These are phyloP conservation scores for Drosophila subobscura DNA, from an alignment of 1,140 invertebrate species.

Conservation along the genomic window DNA sequence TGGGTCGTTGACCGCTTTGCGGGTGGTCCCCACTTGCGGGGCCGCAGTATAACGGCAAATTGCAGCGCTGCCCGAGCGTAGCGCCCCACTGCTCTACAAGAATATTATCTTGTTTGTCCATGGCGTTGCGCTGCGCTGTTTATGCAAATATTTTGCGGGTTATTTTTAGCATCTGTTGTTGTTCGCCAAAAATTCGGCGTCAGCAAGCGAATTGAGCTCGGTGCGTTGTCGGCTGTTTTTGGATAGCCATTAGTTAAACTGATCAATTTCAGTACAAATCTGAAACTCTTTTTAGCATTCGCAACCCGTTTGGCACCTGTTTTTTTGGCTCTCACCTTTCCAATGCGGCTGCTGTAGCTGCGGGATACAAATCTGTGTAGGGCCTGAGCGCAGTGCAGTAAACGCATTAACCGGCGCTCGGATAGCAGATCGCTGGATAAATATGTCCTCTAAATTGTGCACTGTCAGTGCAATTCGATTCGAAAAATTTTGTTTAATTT, in stretches of 20 bases:
- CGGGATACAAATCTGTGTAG: slow-evolving; percentile 38
- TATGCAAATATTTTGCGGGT: slow-evolving; percentile 52
- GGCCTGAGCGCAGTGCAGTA: slow-evolving; percentile 31
- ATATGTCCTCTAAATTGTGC: too few relatives aligned
- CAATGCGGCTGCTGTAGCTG: slow-evolving; percentile 27
- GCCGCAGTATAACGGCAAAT: not conserved
- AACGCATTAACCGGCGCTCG: slow-evolving; percentile 46
- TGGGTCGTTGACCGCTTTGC: slow-evolving; percentile 46
- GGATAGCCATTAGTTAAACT: too few relatives aligned
- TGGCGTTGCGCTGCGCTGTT: slow-evolving; percentile 15
- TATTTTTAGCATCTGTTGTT: slow-evolving; percentile 63
- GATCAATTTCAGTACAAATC: not conserved
- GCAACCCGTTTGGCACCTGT: not conserved
- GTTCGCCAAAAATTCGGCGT: slow-evolving; percentile 5
- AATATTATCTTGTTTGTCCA: not conserved
- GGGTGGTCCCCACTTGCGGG: not conserved
- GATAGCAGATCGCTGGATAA: not conserved
- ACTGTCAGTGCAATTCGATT: too few relatives aligned
- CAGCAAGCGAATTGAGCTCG: too few relatives aligned
- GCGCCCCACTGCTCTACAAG: not conserved
- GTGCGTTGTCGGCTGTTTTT: too few relatives aligned
- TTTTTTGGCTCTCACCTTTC: slow-evolving; percentile 47
- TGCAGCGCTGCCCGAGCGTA: not conserved
- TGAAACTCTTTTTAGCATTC: not conserved
- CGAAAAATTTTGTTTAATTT: too few relatives aligned